Evolutionary conservation across 1,140 invertebrate species (phyloP).

Genomic region (Tetramorium parvispinum): DNA sequence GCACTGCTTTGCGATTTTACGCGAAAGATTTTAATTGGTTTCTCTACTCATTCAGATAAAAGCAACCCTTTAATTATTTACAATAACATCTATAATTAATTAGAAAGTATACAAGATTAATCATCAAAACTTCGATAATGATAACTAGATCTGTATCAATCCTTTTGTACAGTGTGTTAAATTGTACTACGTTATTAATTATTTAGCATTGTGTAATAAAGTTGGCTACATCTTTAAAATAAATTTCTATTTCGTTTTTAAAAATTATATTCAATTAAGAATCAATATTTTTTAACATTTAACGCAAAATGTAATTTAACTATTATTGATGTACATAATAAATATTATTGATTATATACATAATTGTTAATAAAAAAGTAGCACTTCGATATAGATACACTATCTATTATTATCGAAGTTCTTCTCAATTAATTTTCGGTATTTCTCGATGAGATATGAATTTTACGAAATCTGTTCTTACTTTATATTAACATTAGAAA

Average conservation of each 20-base stretch:
- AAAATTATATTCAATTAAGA: neutral
- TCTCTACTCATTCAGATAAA: neutral
- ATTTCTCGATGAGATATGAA: constrained; percentile 46
- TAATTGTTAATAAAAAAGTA: neutral
- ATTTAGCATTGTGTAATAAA: neutral
- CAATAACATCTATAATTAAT: neutral
- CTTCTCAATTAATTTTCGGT: neutral
- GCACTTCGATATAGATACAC: neutral
- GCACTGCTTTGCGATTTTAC: neutral
- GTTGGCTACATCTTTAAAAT: neutral
- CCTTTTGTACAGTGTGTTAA: neutral
- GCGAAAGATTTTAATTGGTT: neutral
- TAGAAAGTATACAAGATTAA: neutral
- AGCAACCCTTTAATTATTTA: neutral
- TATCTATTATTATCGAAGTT: neutral
- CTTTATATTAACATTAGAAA: constrained; percentile 84
- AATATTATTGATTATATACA: neutral
- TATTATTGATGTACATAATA: too few relatives aligned
- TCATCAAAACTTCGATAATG: too few relatives aligned
- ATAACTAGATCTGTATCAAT: neutral
- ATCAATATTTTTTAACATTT: neutral
- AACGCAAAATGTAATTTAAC: neutral
- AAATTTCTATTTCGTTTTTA: neutral
- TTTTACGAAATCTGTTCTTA: constrained; percentile 82
- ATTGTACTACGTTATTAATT: neutral